Conservation (phyloP, 2,797 vertebrate species). For the Anabas testudineus region DNA sequence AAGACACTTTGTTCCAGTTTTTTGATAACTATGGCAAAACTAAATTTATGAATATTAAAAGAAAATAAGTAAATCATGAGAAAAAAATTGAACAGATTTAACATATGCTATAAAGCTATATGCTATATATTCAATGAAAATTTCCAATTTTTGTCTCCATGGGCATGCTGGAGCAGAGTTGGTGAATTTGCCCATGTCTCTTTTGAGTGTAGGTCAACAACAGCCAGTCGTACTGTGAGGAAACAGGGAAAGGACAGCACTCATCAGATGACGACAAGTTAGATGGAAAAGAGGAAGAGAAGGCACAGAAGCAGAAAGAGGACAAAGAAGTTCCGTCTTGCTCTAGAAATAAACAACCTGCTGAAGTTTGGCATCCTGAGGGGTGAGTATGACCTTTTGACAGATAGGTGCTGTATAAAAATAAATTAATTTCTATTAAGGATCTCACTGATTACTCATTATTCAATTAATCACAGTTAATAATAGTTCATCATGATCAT, state of each 20-base stretch:
- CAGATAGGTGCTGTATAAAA: conserved; percentile 5
- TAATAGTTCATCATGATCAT: no score
- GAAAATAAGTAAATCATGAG: neutral
- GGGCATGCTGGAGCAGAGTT: conserved; percentile 80
- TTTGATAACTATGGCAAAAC: neutral
- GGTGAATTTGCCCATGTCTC: conserved; percentile 82
- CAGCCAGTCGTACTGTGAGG: conserved; percentile 79
- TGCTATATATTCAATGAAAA: conserved; percentile 78
- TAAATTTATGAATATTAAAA: neutral
- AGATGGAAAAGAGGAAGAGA: conserved; percentile 73
- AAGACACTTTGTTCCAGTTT: neutral
- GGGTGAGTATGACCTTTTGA: conserved; percentile 86
- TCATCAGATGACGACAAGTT: conserved; percentile 74
- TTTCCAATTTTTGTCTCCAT: conserved; percentile 80
- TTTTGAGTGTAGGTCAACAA: conserved; percentile 87
- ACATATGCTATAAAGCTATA: conserved; percentile 44
- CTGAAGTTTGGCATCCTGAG: conserved; percentile 89
- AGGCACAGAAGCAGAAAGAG: conserved; percentile 20
- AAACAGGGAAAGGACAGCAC: conserved; percentile 81
- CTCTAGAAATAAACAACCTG: conserved; percentile 85
- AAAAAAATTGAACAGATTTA: conserved; percentile 18
- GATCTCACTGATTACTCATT: no score
- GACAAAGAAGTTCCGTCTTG: conserved; percentile 64
- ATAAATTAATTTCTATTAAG: neutral
- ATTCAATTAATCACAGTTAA: no score